These are phyloP conservation scores for Allacma fusca DNA, from an alignment of 2,888 invertebrate genomes.

Conservation along the genomic window DNA sequence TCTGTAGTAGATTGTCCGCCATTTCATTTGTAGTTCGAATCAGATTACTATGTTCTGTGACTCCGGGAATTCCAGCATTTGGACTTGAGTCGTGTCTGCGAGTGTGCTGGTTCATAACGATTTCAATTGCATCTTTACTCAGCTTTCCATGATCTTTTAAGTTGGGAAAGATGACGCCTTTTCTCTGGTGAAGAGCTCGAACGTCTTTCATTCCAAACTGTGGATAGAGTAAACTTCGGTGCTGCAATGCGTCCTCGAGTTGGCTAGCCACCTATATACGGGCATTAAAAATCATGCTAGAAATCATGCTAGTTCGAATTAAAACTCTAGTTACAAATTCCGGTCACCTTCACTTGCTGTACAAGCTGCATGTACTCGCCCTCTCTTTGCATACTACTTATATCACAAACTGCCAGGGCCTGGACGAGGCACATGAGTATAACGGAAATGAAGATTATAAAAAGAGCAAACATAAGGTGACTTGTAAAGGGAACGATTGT, in stretches of 20 bases:
- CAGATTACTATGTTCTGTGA: constrained; percentile 19
- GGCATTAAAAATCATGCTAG: background rate
- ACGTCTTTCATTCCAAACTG: constrained; percentile 60
- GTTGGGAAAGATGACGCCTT: constrained; percentile 62
- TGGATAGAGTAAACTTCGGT: constrained; percentile 60
- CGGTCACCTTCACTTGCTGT: constrained; percentile 60
- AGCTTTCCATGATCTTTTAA: constrained; percentile 61
- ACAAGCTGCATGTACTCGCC: constrained; percentile 62
- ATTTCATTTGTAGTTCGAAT: constrained; percentile 52
- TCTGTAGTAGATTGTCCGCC: constrained; percentile 58
- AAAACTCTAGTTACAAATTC: constrained; percentile 8
- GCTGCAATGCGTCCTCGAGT: constrained; percentile 61
- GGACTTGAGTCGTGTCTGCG: constrained; percentile 50
- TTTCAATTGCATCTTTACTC: constrained; percentile 61
- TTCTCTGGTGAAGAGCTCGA: constrained; percentile 58
- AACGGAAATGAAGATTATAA: constrained; percentile 61
- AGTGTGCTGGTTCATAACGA: constrained; percentile 59
- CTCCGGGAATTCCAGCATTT: constrained; percentile 12
- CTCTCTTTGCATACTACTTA: constrained; percentile 61
- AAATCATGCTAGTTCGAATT: background rate
- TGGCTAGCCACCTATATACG: constrained; percentile 59
- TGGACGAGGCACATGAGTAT: constrained; percentile 60
- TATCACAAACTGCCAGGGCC: constrained; percentile 61
- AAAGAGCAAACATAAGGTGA: constrained; percentile 61
- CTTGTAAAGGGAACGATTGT: constrained; percentile 61